phyloP scores from a whole-genome alignment of 2,888 invertebrate genomes.

The Antheraea yamamai region DNA sequence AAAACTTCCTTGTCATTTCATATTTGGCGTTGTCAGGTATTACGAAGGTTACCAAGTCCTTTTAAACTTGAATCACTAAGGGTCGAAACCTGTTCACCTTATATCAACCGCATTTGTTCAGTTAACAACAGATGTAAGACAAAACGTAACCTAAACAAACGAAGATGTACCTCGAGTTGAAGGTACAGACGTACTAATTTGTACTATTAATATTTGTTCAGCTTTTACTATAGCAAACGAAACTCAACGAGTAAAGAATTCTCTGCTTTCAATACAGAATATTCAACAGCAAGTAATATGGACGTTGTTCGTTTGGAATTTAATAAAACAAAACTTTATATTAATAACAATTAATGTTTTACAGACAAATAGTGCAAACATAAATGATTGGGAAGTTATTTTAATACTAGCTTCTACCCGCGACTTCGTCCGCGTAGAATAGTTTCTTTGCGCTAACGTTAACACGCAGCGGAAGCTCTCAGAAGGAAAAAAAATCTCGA shows the following conservation, averaged over 20 bases:
- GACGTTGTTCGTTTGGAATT: not conserved
- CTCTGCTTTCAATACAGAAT: constrained; percentile 1
- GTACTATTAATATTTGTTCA: constrained; percentile 56
- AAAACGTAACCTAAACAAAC: constrained; percentile 40
- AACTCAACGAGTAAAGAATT: constrained; percentile 9
- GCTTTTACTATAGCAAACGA: constrained; percentile 46
- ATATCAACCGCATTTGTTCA: constrained; percentile 26
- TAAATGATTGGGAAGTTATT: too few relatives aligned
- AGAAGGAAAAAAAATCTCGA: too few relatives aligned
- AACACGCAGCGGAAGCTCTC: too few relatives aligned
- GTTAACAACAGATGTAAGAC: constrained; percentile 28
- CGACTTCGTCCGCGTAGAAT: too few relatives aligned
- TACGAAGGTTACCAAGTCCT: constrained; percentile 15
- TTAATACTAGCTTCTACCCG: too few relatives aligned
- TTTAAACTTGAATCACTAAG: constrained; percentile 10
- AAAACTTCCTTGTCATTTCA: constrained; percentile 8
- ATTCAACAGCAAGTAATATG: not conserved
- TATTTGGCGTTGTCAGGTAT: constrained; percentile 9
- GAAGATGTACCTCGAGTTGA: constrained; percentile 28
- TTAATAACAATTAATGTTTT: not conserved
- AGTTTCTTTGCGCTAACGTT: too few relatives aligned
- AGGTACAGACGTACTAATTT: constrained; percentile 53
- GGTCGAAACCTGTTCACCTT: constrained; percentile 18
- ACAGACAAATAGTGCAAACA: too few relatives aligned
- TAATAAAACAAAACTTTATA: not conserved